These are phyloP conservation scores for Harpalus rubripes DNA, from an alignment of 2,888 invertebrate genomes.

Conservation along the genomic window DNA sequence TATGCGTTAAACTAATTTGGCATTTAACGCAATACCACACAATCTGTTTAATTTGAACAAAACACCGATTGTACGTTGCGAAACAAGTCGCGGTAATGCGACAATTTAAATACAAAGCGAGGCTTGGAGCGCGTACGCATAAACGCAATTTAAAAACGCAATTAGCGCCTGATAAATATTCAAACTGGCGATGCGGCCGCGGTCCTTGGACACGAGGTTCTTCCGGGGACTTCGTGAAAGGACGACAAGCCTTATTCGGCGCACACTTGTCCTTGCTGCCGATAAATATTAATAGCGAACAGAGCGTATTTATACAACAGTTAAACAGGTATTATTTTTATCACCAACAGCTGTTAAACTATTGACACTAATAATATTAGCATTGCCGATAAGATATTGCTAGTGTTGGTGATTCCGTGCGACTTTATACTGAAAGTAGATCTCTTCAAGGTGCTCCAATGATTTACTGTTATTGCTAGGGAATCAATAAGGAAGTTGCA, in stretches of 20 bases:
- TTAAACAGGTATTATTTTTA: slow-evolving; percentile 65
- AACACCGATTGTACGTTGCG: slow-evolving; percentile 43
- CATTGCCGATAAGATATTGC: slow-evolving; percentile 53
- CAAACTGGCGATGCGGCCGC: slow-evolving; percentile 62
- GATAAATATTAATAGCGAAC: slow-evolving; percentile 65
- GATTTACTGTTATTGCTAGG: background rate
- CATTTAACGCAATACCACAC: slow-evolving; percentile 24
- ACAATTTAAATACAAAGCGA: slow-evolving; percentile 64
- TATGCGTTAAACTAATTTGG: slow-evolving; percentile 16
- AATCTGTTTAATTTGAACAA: slow-evolving; percentile 42
- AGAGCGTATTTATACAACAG: slow-evolving; percentile 55
- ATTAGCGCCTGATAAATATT: slow-evolving; percentile 66
- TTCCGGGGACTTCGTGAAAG: slow-evolving; percentile 65
- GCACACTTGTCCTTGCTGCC: slow-evolving; percentile 61
- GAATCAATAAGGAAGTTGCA: slow-evolving; percentile 32
- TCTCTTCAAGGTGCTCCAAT: slow-evolving; percentile 44
- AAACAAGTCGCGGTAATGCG: slow-evolving; percentile 56
- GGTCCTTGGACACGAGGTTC: slow-evolving; percentile 64
- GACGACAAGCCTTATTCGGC: slow-evolving; percentile 66
- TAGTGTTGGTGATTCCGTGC: background rate
- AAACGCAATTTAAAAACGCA: slow-evolving; percentile 67
- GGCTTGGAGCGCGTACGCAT: slow-evolving; percentile 55
- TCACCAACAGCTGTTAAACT: slow-evolving; percentile 64
- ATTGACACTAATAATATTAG: slow-evolving; percentile 58
- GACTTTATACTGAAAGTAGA: background rate